A percentile compares a stretch with the other conserved stretches of the same genome.
These are phyloP conservation scores for Malacoraja senta DNA, from an alignment of 2,797 vertebrate genomes.

Conservation along the genomic window DNA sequence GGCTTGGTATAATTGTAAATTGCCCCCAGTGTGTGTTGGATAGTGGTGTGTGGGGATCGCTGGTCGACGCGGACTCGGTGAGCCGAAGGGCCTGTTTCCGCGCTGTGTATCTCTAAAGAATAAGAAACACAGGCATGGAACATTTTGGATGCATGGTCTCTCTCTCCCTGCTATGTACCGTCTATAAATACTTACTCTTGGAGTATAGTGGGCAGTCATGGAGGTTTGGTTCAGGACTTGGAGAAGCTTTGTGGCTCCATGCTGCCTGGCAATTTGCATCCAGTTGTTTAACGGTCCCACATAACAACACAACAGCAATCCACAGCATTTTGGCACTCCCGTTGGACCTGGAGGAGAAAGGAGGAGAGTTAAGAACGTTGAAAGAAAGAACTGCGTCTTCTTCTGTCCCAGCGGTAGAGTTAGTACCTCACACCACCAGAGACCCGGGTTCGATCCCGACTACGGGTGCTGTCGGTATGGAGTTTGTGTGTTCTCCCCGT, in stretches of 20 bases:
- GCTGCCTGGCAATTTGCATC: slow-evolving; percentile 63
- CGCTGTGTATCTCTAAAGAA: too few species aligned
- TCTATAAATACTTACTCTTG: slow-evolving; percentile 57
- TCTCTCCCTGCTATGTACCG: neutral
- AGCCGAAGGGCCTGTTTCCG: too few species aligned
- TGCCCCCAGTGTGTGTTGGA: too few species aligned
- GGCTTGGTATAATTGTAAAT: too few species aligned
- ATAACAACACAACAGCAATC: slow-evolving; percentile 45
- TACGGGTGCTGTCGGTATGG: too few species aligned
- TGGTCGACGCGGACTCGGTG: too few species aligned
- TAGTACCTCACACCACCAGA: too few species aligned
- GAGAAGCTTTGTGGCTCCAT: slow-evolving; percentile 59
- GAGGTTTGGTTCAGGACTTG: slow-evolving; percentile 59
- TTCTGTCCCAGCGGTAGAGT: too few species aligned
- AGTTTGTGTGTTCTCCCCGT: too few species aligned
- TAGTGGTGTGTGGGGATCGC: too few species aligned
- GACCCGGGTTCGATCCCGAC: too few species aligned
- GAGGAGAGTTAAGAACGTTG: neutral
- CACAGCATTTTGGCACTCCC: slow-evolving; percentile 51
- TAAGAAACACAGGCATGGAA: neutral
- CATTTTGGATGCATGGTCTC: neutral
- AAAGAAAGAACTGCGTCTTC: neutral
- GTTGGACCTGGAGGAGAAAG: slow-evolving; percentile 40
- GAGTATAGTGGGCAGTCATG: slow-evolving; percentile 59
- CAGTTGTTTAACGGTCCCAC: slow-evolving; percentile 45